These are phyloP conservation scores for Pedicia rivosa DNA, from an alignment of 2,888 invertebrate genomes.

Conservation along the genomic window DNA sequence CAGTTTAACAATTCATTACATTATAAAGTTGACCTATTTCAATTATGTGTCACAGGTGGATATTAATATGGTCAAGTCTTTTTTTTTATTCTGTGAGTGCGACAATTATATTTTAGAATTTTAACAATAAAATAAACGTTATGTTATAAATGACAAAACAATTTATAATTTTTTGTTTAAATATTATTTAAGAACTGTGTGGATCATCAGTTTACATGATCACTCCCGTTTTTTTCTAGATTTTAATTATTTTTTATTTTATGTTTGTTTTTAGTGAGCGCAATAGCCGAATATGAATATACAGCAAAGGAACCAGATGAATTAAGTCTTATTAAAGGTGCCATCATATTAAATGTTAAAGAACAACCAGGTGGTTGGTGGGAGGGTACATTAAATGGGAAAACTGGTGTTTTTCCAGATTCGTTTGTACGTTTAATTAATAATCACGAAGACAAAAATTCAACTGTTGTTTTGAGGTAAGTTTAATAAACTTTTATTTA, in stretches of 20 bases:
- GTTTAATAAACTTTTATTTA: slow-evolving; percentile 6
- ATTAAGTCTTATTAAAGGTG: slow-evolving; percentile 65
- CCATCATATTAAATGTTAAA: slow-evolving; percentile 65
- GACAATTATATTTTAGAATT: too few relatives aligned
- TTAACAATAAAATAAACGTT: too few relatives aligned
- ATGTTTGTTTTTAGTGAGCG: slow-evolving; percentile 42
- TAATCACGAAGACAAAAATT: slow-evolving; percentile 20
- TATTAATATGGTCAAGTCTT: too few relatives aligned
- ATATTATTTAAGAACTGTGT: too few relatives aligned
- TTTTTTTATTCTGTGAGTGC: too few relatives aligned
- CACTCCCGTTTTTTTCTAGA: not conserved
- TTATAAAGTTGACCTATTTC: too few relatives aligned
- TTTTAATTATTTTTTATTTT: slow-evolving; percentile 4
- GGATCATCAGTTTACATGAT: too few relatives aligned
- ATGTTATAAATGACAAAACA: too few relatives aligned
- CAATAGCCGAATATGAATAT: slow-evolving; percentile 75
- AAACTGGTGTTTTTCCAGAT: slow-evolving; percentile 82
- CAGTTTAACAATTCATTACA: too few relatives aligned
- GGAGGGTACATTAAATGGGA: slow-evolving; percentile 63
- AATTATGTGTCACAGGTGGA: too few relatives aligned
- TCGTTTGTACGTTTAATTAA: slow-evolving; percentile 66
- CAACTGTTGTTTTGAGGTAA: slow-evolving; percentile 30
- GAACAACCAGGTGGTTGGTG: slow-evolving; percentile 77
- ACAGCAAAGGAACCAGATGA: slow-evolving; percentile 75
- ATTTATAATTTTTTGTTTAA: too few relatives aligned